Conservation (phyloP, 2,113 vertebrate species). For the Oryctolagus cuniculus region DNA sequence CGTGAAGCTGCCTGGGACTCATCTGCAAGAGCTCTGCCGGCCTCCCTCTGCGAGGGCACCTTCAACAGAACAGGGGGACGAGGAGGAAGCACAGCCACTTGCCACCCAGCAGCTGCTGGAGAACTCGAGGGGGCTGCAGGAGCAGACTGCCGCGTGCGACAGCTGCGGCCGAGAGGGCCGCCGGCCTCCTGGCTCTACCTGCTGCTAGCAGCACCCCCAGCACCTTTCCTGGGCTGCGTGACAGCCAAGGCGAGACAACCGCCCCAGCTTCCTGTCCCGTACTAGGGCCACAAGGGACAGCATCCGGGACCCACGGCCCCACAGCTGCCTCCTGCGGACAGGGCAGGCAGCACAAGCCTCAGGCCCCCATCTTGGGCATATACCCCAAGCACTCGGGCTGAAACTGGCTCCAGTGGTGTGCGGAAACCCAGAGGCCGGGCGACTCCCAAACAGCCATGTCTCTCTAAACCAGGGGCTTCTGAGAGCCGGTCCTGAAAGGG, state of each 20-base stretch:
- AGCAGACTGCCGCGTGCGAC: background rate
- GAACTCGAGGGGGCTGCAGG: background rate
- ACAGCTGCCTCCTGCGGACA: background rate
- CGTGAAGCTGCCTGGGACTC: conserved; percentile 80
- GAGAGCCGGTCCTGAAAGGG: background rate
- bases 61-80: conserved; percentile 61
- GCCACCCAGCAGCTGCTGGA: conserved; percentile 78
- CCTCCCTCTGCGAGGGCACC: conserved; percentile 71
- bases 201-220: conserved; percentile 28
- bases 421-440: background rate
- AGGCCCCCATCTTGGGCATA: background rate
- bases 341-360: background rate
- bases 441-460: background rate
- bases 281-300: background rate
- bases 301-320: background rate
- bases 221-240: background rate
- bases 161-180: background rate
- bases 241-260: background rate
- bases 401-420: background rate
- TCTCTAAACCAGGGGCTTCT: background rate
- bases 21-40: conserved; percentile 65
- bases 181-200: conserved; percentile 26
- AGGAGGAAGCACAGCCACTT: conserved; percentile 25
- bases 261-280: background rate
- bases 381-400: background rate